phyloP scores from a whole-genome alignment of 53 echinoderm and acorn worm species.

The Hippasteria phrygiana region DNA sequence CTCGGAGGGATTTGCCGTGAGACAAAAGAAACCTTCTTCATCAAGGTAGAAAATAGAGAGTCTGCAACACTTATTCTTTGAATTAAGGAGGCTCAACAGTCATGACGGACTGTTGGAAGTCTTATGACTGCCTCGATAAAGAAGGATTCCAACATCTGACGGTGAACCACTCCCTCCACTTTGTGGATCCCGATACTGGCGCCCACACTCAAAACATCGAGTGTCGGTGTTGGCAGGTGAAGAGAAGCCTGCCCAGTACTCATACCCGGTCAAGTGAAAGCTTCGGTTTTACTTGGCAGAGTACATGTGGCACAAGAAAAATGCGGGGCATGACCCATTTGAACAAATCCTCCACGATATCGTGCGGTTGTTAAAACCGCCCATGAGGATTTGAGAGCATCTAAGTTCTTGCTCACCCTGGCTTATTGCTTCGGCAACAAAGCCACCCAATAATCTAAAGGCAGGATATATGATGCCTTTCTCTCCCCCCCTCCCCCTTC shows the following conservation, averaged over 20 bases:
- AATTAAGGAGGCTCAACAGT: constrained; percentile 1
- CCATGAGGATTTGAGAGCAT: too few relatives aligned
- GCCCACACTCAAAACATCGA: constrained; percentile 22
- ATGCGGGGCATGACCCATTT: too few relatives aligned
- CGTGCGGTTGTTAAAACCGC: too few relatives aligned
- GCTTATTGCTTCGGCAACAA: too few relatives aligned
- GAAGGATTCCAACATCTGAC: constrained; percentile 10
- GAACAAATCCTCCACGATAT: too few relatives aligned
- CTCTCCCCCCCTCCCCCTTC: too few relatives aligned
- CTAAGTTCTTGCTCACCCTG: too few relatives aligned
- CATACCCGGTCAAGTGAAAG: too few relatives aligned
- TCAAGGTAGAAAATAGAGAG: neutral
- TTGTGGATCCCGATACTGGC: constrained; percentile 6
- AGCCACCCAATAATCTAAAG: too few relatives aligned
- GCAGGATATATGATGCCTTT: too few relatives aligned
- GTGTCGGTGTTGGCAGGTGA: constrained; percentile 17
- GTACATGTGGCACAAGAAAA: too few relatives aligned
- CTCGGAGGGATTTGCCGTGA: constrained; percentile 25
- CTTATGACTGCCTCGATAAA: neutral
- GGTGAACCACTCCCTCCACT: constrained; percentile 25
- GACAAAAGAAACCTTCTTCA: constrained; percentile 9
- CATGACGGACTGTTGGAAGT: neutral
- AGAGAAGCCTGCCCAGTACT: neutral
- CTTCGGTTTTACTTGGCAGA: too few relatives aligned
- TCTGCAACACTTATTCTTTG: neutral